phyloP scores from a whole-genome alignment of 2,888 invertebrate species.

The Acleris laterana region DNA sequence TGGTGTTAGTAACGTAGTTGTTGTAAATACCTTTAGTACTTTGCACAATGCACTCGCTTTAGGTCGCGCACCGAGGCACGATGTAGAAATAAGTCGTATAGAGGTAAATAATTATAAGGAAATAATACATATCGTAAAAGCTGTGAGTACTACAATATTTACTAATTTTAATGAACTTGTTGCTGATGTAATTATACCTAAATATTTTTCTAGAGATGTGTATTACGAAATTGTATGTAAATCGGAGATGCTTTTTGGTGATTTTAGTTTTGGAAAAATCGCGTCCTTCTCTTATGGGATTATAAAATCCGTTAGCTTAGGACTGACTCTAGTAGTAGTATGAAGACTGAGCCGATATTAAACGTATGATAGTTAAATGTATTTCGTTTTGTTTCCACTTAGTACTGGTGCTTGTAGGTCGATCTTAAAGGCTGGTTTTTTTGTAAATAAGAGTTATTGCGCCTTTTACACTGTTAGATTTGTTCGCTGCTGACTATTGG shows the following conservation, averaged over 20 bases:
- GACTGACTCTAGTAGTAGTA: constrained; percentile 81
- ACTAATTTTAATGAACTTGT: constrained; percentile 79
- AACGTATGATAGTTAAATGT: constrained; percentile 81
- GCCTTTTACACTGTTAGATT: constrained; percentile 78
- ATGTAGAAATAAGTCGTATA: constrained; percentile 64
- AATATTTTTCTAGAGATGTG: constrained; percentile 84
- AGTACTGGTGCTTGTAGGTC: constrained; percentile 84
- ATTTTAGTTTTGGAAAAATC: constrained; percentile 77
- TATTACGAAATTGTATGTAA: constrained; percentile 77
- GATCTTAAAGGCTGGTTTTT: constrained; percentile 83
- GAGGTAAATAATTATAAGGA: constrained; percentile 71
- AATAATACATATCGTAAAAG: constrained; percentile 82
- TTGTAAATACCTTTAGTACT: constrained; percentile 60
- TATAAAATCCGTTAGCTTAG: constrained; percentile 81
- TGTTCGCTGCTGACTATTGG: constrained; percentile 47
- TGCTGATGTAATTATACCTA: constrained; percentile 80
- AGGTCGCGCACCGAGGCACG: constrained; percentile 68
- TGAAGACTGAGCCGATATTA: constrained; percentile 82
- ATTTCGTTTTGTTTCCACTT: constrained; percentile 80
- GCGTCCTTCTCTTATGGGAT: constrained; percentile 84
- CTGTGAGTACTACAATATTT: constrained; percentile 84
- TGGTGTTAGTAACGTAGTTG: constrained; percentile 61
- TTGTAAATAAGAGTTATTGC: constrained; percentile 79
- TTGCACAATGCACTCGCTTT: constrained; percentile 78
- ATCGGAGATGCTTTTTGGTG: constrained; percentile 76